These are phyloP conservation scores for Scytalopus superciliaris DNA, from an alignment of 2,113 vertebrate genomes.

Conservation along the genomic window DNA sequence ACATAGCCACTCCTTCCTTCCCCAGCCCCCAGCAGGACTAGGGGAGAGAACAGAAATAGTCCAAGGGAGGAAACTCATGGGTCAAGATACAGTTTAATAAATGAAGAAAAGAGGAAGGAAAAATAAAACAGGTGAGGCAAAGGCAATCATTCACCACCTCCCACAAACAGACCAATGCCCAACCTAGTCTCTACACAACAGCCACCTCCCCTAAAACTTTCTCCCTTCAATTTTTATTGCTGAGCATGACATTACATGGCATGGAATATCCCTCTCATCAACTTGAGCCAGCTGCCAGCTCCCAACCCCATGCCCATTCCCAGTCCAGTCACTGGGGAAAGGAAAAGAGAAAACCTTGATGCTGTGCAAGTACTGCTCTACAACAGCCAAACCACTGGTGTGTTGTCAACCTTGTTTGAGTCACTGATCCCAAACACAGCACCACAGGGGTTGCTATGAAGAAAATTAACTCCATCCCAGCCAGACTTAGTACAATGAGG, in stretches of 20 bases:
- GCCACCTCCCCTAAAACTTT: not conserved
- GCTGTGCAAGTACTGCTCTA: not conserved
- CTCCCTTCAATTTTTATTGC: not conserved
- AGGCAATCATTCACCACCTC: not conserved
- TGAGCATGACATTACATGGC: accelerated
- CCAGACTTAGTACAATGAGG: not conserved
- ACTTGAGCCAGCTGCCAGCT: not conserved
- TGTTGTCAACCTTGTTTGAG: not conserved
- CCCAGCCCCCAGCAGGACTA: not conserved
- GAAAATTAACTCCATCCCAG: not conserved
- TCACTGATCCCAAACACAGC: not conserved
- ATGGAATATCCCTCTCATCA: not conserved
- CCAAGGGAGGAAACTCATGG: not conserved
- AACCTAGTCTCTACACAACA: not conserved
- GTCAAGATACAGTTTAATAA: not conserved
- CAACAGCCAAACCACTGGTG: not conserved
- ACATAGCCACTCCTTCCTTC: accelerated
- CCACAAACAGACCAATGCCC: accelerated
- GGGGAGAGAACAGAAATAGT: not conserved
- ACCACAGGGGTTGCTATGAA: not conserved
- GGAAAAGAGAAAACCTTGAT: not conserved
- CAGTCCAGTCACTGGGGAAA: not conserved
- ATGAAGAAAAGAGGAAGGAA: not conserved
- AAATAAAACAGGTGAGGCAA: not conserved
- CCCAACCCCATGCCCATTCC: accelerated